Evolutionary conservation across 1,140 invertebrate species (phyloP).

Genomic region (Uloborus diversus): DNA sequence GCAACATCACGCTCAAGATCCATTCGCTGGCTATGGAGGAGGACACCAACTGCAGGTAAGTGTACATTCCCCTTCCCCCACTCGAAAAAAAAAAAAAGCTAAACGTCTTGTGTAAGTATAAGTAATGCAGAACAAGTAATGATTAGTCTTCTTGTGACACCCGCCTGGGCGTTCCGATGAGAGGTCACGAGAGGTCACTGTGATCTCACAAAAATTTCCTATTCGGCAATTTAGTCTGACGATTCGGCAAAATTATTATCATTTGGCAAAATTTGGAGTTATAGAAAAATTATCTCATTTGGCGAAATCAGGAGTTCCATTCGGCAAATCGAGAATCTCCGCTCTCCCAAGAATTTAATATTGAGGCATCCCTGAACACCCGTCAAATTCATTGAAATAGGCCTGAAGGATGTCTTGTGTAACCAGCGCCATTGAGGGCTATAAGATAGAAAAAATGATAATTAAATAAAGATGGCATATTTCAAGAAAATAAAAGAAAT

Average conservation of each 20-base stretch:
- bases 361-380: no score
- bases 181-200: neutral
- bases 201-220: neutral
- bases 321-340: neutral
- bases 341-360: no score
- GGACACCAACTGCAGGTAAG: slow-evolving; percentile 55
- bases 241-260: neutral
- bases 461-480: neutral
- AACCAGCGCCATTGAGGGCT: no score
- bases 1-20: slow-evolving; percentile 46
- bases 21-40: slow-evolving; percentile 53
- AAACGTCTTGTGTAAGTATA: neutral
- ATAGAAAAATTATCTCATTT: neutral
- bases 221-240: neutral
- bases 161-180: neutral
- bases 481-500: no score
- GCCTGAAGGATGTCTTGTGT: no score
- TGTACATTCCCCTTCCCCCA: neutral
- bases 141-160: neutral
- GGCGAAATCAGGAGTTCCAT: neutral
- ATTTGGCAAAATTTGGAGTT: neutral
- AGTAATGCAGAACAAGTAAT: neutral
- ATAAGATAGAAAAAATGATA: neutral
- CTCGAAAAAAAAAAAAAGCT: neutral
- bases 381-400: no score